These are phyloP conservation scores for Jaculus jaculus DNA, from an alignment of 2,113 vertebrate species.

Conservation along the genomic window DNA sequence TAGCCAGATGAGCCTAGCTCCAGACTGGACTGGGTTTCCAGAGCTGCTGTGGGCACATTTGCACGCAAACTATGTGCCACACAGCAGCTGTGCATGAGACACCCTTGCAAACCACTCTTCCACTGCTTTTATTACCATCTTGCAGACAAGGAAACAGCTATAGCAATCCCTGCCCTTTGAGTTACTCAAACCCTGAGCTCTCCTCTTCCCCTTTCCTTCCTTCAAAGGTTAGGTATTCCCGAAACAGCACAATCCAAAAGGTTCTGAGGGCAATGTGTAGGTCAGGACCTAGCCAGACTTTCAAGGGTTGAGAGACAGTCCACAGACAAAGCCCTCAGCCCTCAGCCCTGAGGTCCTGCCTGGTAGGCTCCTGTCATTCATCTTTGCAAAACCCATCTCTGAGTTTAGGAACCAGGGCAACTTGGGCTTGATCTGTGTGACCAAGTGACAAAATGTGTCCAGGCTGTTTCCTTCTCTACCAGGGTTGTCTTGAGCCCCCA, in stretches of 20 bases:
- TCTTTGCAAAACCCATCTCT: not conserved
- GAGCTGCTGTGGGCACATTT: not conserved
- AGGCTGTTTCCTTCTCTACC: constrained; percentile 5
- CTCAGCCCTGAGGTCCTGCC: not conserved
- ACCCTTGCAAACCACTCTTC: not conserved
- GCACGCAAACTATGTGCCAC: not conserved
- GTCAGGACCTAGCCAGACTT: not conserved
- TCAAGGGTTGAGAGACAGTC: not conserved
- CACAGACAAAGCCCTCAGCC: not conserved
- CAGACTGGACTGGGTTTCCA: not conserved
- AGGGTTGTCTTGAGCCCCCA: not conserved
- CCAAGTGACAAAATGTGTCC: not conserved
- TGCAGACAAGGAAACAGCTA: not conserved
- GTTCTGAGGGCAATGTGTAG: not conserved
- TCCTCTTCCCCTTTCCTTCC: not conserved
- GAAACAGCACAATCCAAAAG: not conserved
- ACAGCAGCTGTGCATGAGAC: constrained; percentile 5
- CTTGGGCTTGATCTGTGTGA: not conserved
- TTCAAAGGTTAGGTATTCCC: not conserved
- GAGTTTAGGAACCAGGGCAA: not conserved
- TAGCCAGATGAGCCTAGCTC: not conserved
- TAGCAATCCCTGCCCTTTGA: not conserved
- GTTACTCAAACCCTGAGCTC: not conserved
- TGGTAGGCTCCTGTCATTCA: no score
- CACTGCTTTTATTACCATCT: not conserved